Percentiles rank a stretch among this genome's conserved stretches.
Conservation (phyloP, 1,140 invertebrate genomes). For the Triops longicaudatus region DNA sequence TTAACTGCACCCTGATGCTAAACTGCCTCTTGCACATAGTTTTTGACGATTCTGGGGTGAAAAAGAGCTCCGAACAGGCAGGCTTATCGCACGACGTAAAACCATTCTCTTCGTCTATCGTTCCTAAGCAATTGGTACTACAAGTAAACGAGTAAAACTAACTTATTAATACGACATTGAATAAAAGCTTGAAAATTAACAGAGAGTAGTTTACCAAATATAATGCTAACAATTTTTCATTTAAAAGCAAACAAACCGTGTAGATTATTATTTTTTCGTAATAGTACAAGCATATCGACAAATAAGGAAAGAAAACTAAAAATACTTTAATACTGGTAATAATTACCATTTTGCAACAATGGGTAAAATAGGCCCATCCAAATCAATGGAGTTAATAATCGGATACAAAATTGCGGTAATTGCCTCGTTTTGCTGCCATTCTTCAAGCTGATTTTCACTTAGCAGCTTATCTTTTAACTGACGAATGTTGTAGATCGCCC, state of each 20-base stretch:
- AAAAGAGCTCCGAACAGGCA: background rate
- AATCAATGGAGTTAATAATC: background rate
- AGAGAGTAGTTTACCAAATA: no score
- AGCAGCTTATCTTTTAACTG: background rate
- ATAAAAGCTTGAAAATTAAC: no score
- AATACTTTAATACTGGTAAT: background rate
- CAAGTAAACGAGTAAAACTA: no score
- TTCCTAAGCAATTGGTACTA: background rate
- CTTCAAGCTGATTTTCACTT: background rate
- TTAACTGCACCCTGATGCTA: background rate
- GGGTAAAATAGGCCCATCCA: background rate
- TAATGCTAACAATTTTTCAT: no score
- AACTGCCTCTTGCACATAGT: background rate
- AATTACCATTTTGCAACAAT: background rate
- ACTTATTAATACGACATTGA: no score
- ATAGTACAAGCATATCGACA: background rate
- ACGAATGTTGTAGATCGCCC: background rate
- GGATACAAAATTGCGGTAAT: background rate
- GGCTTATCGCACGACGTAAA: background rate
- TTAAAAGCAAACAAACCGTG: no score
- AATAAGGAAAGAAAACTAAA: background rate
- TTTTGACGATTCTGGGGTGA: background rate
- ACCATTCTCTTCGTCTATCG: background rate
- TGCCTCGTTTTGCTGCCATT: background rate
- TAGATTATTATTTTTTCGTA: no score